These are phyloP conservation scores for Oreonectes daqikongensis DNA, from an alignment of 2,797 vertebrate genomes.

Conservation along the genomic window DNA sequence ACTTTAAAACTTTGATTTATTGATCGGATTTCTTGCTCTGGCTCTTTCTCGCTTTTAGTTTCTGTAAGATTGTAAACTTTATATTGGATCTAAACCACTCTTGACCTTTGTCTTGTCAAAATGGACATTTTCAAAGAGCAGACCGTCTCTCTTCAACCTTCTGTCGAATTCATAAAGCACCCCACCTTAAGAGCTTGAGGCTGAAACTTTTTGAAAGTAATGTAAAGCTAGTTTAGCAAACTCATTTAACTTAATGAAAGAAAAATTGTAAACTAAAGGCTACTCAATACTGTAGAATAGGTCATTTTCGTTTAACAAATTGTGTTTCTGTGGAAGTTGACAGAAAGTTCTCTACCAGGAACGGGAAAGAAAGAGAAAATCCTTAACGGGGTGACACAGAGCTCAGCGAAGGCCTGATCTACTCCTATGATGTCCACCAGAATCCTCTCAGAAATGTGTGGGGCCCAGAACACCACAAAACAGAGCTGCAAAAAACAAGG, in stretches of 20 bases:
- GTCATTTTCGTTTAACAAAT: not conserved
- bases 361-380: conserved; percentile 98
- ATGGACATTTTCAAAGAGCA: too few relatives aligned
- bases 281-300: not conserved
- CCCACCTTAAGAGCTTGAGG: too few relatives aligned
- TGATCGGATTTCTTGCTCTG: not conserved
- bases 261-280: too few relatives aligned
- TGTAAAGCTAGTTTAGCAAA: too few relatives aligned
- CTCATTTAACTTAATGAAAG: too few relatives aligned
- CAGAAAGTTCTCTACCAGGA: conserved; percentile 80
- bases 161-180: too few relatives aligned
- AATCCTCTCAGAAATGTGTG: conserved; percentile 93
- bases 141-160: too few relatives aligned
- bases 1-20: not conserved
- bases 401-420: conserved; percentile 88
- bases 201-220: too few relatives aligned
- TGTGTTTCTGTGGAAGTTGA: too few relatives aligned
- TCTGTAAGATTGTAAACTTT: not conserved
- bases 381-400: conserved; percentile 89
- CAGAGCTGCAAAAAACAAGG: conserved; percentile 81
- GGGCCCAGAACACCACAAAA: conserved; percentile 97
- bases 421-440: conserved; percentile 95
- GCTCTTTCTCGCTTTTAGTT: not conserved
- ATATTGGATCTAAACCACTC: too few relatives aligned
- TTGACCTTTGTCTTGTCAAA: too few relatives aligned